Evolutionary conservation across 2,113 vertebrate genomes (phyloP), one percentile per base, ranked within the genome.

Genomic region (Micromys minutus): DNA sequence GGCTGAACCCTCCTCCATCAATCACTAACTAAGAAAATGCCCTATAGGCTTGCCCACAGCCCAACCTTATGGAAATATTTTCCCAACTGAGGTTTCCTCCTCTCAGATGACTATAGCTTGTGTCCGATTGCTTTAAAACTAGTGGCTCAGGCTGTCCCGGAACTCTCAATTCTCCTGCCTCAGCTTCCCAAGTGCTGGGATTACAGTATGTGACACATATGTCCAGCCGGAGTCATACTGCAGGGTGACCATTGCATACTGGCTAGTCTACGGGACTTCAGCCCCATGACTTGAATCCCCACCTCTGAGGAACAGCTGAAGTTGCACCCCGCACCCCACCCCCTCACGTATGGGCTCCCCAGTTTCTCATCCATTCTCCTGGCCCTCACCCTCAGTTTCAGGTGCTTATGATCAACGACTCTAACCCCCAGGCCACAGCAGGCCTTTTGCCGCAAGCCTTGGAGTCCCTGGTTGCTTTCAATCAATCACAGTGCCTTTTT

Each of bases 401-500:
- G 75, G 22, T 0, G 15, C 55, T 45, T 47, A 50, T 31, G 84
- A 17, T 16, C 13, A 89, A 39, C 83, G 7, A 59, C 42, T 5
- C 19, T 47, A 3, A 36, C 4, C 29, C 17, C 2, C 9, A 0
- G 1, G 3, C 21, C 84, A 36, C 45, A 26, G 77, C 77, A 8
- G 10, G 67, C 36, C 16, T 74, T 17, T 8, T 3, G n/a, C 6
- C 0, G 1, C 4, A 61, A 59, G 52, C 0, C n/a, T 21, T 21
- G 0, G 24, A 11, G 17, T 19, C 39, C 61, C 12, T 21, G 69
- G 9, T 2, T 16, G 9, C 72, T 16, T 7, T 17, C 63, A 0
- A 8, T 45, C 90, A 1, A 8, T 13, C 19, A 26, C 0, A 1
- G 29, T 0, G 79, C 81, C 0, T 55, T 71, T 45, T 5, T 7